Percentiles rank a stretch among this genome's conserved stretches.
These are phyloP conservation scores for Oncorhynchus tshawytscha DNA, from an alignment of 2,113 vertebrate genomes.

Conservation along the genomic window DNA sequence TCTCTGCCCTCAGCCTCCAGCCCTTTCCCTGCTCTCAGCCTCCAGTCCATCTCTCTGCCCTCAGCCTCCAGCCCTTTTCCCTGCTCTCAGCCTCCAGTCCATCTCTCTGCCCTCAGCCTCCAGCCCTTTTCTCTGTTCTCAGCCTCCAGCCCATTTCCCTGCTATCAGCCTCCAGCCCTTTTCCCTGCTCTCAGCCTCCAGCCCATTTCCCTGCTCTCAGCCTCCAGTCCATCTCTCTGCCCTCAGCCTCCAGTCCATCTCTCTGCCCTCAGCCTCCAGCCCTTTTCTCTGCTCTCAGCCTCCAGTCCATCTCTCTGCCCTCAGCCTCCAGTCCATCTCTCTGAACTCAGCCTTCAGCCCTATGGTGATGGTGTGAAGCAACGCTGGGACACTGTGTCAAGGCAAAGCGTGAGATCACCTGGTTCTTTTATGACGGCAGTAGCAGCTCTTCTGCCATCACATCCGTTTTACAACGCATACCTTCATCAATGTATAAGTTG, in stretches of 20 bases:
- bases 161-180: too few species aligned
- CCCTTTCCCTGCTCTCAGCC: too few species aligned
- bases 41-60: fast-evolving
- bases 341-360: neutral
- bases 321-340: neutral
- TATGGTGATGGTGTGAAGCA: neutral
- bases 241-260: too few species aligned
- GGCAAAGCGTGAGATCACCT: neutral
- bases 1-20: too few species aligned
- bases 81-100: too few species aligned
- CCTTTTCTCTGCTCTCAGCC: neutral
- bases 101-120: too few species aligned
- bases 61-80: too few species aligned
- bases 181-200: too few species aligned
- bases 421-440: neutral
- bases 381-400: neutral
- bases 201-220: too few species aligned
- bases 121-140: too few species aligned
- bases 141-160: too few species aligned
- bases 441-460: neutral
- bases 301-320: neutral
- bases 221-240: too few species aligned
- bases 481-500: neutral
- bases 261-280: neutral
- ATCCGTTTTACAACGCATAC: neutral